These are phyloP conservation scores for Agrypnus murinus DNA, from an alignment of 2,888 invertebrate species.

Conservation along the genomic window DNA sequence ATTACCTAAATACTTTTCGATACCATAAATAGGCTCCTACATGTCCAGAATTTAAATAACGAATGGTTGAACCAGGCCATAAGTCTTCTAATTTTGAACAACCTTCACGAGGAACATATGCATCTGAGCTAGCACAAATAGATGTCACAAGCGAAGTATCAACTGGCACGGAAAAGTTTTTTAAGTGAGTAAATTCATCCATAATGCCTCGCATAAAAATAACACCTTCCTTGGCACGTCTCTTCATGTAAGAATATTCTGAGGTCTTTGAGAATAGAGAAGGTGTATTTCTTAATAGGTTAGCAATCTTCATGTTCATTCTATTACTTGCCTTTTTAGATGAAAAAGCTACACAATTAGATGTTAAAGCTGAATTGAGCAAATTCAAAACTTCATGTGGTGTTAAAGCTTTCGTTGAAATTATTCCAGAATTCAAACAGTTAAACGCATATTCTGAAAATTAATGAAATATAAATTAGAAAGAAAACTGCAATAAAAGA, in stretches of 20 bases:
- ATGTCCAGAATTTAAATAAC: conserved; percentile 92
- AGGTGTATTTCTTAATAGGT: conserved; percentile 17
- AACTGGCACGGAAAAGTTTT: conserved; percentile 90
- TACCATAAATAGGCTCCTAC: conserved; percentile 91
- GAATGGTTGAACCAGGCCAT: conserved; percentile 94
- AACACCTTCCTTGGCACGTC: conserved; percentile 85
- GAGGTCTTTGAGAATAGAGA: conserved; percentile 61
- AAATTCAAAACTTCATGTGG: conserved; percentile 29
- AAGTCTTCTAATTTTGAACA: conserved; percentile 88
- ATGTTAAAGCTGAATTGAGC: conserved; percentile 3
- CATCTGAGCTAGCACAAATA: conserved; percentile 92
- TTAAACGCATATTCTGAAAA: conserved; percentile 11
- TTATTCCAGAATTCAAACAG: neutral
- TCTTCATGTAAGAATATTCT: conserved; percentile 78
- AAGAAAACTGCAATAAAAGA: no score
- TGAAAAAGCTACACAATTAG: conserved; percentile 1
- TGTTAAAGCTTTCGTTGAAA: conserved; percentile 22
- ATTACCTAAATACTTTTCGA: conserved; percentile 90
- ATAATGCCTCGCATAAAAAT: conserved; percentile 98
- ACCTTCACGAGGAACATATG: conserved; percentile 91
- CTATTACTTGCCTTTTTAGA: neutral
- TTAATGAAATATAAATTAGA: no score
- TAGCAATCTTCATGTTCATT: conserved; percentile 28
- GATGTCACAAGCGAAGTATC: conserved; percentile 94
- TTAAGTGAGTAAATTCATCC: conserved; percentile 98